These are phyloP conservation scores for Silurus aristotelis DNA, from an alignment of 2,797 vertebrate genomes.

Conservation along the genomic window DNA sequence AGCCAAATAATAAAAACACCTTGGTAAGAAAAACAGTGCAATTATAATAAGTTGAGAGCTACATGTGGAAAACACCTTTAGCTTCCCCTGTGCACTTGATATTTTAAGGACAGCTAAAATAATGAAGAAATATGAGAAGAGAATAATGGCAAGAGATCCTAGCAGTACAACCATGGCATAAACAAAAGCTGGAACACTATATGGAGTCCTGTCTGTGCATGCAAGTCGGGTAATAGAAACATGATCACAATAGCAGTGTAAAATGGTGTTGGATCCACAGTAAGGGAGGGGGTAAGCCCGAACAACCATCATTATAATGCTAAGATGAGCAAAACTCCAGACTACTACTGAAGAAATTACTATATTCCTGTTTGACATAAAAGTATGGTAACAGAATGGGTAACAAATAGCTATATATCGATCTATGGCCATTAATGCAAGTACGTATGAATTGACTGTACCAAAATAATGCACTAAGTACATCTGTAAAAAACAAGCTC, in stretches of 20 bases:
- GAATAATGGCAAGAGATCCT: conserved; percentile 65
- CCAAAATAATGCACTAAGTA: too few species aligned
- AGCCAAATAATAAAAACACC: conserved; percentile 68
- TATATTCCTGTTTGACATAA: too few species aligned
- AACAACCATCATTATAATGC: too few species aligned
- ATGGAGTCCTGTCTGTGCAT: too few species aligned
- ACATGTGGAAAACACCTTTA: conserved; percentile 78
- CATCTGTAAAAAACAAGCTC: conserved; percentile 44
- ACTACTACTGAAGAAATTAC: too few species aligned
- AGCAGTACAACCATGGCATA: conserved; percentile 65
- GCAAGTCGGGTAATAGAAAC: too few species aligned
- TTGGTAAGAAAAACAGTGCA: conserved; percentile 69
- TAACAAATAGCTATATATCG: too few species aligned
- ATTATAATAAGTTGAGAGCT: conserved; percentile 75
- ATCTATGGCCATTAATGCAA: too few species aligned
- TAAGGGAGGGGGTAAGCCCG: conserved; percentile 63
- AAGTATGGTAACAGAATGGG: too few species aligned
- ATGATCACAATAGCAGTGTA: conserved; percentile 53
- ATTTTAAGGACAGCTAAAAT: conserved; percentile 67
- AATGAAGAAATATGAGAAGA: conserved; percentile 71
- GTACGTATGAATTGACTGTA: too few species aligned
- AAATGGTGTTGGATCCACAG: conserved; percentile 70
- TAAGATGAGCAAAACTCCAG: too few species aligned
- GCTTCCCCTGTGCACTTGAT: conserved; percentile 57
- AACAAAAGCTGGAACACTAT: conserved; percentile 63